These are phyloP conservation scores for Boloria selene DNA, from an alignment of 2,888 invertebrate species.

Conservation along the genomic window DNA sequence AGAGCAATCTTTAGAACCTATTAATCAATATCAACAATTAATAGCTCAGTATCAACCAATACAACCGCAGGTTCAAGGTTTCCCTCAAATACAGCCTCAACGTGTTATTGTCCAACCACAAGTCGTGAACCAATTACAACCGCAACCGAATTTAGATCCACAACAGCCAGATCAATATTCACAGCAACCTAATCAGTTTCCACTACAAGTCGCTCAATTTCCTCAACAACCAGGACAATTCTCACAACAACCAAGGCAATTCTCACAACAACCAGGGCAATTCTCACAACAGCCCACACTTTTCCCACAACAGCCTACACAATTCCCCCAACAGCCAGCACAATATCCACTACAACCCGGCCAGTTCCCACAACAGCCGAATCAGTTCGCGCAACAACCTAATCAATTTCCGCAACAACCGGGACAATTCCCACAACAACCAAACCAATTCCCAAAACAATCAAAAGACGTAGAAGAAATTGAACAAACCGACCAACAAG, in stretches of 20 bases:
- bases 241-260: constrained; percentile 39
- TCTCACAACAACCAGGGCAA: constrained; percentile 35
- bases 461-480: constrained; percentile 40
- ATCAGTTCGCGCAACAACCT: constrained; percentile 23
- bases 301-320: constrained; percentile 29
- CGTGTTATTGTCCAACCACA: constrained; percentile 52
- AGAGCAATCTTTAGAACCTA: constrained; percentile 40
- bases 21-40: constrained; percentile 47
- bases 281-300: constrained; percentile 36
- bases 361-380: constrained; percentile 43
- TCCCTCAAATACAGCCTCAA: constrained; percentile 52
- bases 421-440: constrained; percentile 34
- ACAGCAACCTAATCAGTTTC: constrained; percentile 33
- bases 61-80: constrained; percentile 41
- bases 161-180: neutral
- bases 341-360: constrained; percentile 35
- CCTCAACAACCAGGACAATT: constrained; percentile 37
- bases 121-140: constrained; percentile 44
- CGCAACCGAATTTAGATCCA: constrained; percentile 7
- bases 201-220: constrained; percentile 42
- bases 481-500: constrained; percentile 39
- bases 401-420: constrained; percentile 37
- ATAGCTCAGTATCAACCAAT: constrained; percentile 44
- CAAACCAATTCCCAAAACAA: constrained; percentile 40
- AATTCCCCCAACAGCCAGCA: constrained; percentile 26